These are phyloP conservation scores for Boulengeromyrus knoepffleri DNA, from an alignment of 2,113 vertebrate species.

Conservation along the genomic window DNA sequence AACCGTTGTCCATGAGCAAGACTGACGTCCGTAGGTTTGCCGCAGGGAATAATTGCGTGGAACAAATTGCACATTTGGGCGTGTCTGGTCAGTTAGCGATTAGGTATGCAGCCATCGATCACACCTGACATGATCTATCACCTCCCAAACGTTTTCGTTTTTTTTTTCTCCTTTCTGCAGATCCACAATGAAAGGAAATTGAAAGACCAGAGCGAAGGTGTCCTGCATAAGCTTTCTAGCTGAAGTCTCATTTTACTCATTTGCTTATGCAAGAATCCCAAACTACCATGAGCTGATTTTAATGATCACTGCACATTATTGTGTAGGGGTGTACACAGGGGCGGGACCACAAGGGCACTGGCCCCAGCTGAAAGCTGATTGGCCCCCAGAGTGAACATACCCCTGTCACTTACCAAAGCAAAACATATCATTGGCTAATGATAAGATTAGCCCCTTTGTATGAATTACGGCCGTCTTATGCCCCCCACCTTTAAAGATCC, in stretches of 20 bases:
- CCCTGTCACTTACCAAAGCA: background rate
- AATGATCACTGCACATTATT: background rate
- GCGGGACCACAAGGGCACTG: background rate
- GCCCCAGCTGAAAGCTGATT: background rate
- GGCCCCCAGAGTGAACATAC: background rate
- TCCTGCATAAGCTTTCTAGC: background rate
- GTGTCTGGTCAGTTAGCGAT: constrained; percentile 22
- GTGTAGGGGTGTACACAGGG: background rate
- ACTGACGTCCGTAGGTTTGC: background rate
- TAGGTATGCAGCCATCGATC: constrained; percentile 22
- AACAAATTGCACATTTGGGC: constrained; percentile 19
- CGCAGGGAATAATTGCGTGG: constrained; percentile 11
- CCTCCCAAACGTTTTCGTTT: background rate
- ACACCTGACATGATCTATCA: constrained; percentile 20
- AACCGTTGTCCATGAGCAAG: background rate
- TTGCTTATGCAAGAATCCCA: background rate
- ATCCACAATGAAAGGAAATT: background rate
- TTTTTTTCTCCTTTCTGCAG: background rate
- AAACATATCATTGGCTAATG: background rate
- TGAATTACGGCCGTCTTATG: background rate
- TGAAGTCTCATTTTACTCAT: background rate
- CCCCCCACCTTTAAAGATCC: background rate
- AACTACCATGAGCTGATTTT: background rate
- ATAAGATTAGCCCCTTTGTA: background rate
- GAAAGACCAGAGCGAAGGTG: background rate